phyloP scores from a whole-genome alignment of 2,113 vertebrate species.

The Oostethus manadensis region DNA sequence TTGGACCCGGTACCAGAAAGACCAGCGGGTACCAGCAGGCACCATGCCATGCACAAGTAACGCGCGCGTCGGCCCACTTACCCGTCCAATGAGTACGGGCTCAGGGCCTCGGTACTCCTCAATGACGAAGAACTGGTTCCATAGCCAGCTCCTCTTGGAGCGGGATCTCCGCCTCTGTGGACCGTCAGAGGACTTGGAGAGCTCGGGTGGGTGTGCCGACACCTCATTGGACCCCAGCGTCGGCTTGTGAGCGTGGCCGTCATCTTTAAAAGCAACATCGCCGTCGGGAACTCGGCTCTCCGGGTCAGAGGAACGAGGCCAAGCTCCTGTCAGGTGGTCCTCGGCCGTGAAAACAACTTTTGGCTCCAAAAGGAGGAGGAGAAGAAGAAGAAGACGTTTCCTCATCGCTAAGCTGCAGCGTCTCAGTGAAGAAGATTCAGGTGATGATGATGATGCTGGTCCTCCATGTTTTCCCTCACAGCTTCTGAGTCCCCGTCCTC shows the following conservation, averaged over 20 bases:
- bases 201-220: conserved; percentile 11
- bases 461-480: conserved; percentile 18
- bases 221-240: conserved; percentile 26
- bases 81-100: conserved; percentile 87
- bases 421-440: conserved; percentile 11
- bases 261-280: too few species aligned
- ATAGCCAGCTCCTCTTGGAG: conserved; percentile 84
- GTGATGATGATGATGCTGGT: background rate
- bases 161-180: conserved; percentile 53
- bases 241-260: background rate
- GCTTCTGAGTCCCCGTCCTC: conserved; percentile 10
- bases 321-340: background rate
- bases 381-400: conserved; percentile 33
- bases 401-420: conserved; percentile 32
- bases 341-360: background rate
- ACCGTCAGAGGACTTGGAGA: conserved; percentile 10
- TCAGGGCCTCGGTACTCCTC: conserved; percentile 89
- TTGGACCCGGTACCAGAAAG: too few species aligned
- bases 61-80: conserved; percentile 54
- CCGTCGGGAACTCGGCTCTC: too few species aligned
- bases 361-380: conserved; percentile 24
- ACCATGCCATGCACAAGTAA: too few species aligned
- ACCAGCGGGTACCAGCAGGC: too few species aligned
- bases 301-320: too few species aligned
- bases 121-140: conserved; percentile 94